Evolutionary conservation across 1,140 invertebrate genomes (phyloP).

Genomic region (Halesus radiatus): DNA sequence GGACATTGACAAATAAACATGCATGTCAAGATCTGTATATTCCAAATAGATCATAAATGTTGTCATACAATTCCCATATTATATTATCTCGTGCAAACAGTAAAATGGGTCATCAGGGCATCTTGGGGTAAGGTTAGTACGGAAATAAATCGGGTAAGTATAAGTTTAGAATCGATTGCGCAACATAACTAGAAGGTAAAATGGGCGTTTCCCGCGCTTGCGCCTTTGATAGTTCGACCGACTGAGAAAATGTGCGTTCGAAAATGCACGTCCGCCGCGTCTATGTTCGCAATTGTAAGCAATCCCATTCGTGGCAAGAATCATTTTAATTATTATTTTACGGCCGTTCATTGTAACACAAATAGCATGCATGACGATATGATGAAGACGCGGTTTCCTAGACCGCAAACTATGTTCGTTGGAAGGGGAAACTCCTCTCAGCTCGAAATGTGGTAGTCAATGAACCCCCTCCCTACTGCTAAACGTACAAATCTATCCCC

Average conservation of each 20-base stretch:
- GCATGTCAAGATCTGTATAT: too few species aligned
- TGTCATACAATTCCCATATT: background rate
- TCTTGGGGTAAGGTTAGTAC: conserved; percentile 32
- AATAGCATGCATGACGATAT: too few species aligned
- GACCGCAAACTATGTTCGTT: too few species aligned
- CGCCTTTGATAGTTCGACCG: conserved; percentile 5
- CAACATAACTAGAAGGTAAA: background rate
- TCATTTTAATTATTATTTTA: background rate
- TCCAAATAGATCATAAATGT: too few species aligned
- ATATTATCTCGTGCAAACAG: background rate
- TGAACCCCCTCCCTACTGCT: too few species aligned
- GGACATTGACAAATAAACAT: too few species aligned
- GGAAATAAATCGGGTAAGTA: background rate
- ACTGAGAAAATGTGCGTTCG: background rate
- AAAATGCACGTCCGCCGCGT: conserved; percentile 37
- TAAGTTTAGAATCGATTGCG: conserved; percentile 22
- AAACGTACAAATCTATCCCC: too few species aligned
- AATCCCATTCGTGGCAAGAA: background rate
- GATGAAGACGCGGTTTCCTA: too few species aligned
- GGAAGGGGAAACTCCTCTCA: too few species aligned
- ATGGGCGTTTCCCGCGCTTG: conserved; percentile 39
- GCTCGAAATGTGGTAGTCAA: too few species aligned
- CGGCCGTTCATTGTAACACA: too few species aligned
- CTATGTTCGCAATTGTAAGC: conserved; percentile 19
- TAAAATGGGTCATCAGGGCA: conserved; percentile 17